Evolutionary conservation across 2,888 invertebrate species (phyloP).

Genomic region (Agrotis ipsilon): DNA sequence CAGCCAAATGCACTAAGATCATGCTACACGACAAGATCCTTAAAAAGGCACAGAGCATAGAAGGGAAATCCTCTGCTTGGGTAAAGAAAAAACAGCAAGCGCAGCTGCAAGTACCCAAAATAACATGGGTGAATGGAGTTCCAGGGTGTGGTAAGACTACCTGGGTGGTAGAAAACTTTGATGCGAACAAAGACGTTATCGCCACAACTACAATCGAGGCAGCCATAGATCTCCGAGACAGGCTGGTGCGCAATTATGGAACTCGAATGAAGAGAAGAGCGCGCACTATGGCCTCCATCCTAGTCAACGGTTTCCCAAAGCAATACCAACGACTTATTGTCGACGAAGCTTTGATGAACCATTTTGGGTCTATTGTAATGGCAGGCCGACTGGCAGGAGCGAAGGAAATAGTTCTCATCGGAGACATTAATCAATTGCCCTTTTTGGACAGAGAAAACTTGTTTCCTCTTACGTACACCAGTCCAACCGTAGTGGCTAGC

Average conservation of each 20-base stretch:
- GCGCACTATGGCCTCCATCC: conserved; percentile 49
- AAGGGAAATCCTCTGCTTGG: background rate
- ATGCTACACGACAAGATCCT: conserved; percentile 47
- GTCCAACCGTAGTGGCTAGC: conserved; percentile 20
- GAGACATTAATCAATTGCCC: conserved; percentile 63
- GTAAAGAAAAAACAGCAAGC: background rate
- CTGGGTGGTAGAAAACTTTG: conserved; percentile 43
- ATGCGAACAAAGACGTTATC: conserved; percentile 19
- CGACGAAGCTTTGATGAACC: conserved; percentile 62
- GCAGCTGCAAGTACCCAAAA: conserved; percentile 35
- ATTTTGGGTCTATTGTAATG: conserved; percentile 59
- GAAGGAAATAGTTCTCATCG: conserved; percentile 47
- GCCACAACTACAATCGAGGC: conserved; percentile 51
- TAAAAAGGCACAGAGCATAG: conserved; percentile 8
- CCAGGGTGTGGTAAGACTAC: conserved; percentile 55
- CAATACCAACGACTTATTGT: conserved; percentile 34
- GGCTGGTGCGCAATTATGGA: conserved; percentile 18
- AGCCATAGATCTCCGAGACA: conserved; percentile 39
- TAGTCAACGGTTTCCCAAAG: conserved; percentile 44
- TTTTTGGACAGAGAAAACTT: conserved; percentile 61
- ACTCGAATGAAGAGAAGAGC: conserved; percentile 20
- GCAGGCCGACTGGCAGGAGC: conserved; percentile 38
- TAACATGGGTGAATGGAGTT: conserved; percentile 48
- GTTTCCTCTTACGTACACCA: conserved; percentile 35
- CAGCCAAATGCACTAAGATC: conserved; percentile 40